Base-by-base conservation (phyloP, 2,888 invertebrate species). In the Drosophila anceps region DNA sequence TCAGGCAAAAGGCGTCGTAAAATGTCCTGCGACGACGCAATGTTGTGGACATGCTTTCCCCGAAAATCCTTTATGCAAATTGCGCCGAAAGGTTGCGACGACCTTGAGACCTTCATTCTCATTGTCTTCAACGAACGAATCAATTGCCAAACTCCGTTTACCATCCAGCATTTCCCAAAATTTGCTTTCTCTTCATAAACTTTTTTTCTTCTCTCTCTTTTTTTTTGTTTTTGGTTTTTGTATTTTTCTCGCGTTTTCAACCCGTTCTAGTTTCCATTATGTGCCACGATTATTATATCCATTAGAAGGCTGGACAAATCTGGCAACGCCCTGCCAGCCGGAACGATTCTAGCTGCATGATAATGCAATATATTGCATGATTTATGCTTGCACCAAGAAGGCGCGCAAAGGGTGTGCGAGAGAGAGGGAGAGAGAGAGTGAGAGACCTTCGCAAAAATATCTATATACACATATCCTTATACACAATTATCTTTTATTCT, bases 311-410 rank as follows among this genome's bases (percentile, higher is more conserved):
- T 72, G 74, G 61, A 81, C 81, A 85, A 83, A 83, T 83, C 85
- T 70, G 66, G 73, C 68, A 69, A 48, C 54, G 66, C 43, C 35
- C 61, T 69, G 71, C 55, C 69, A 69, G 61, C 43, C 46, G 43
- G 67, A 37, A 65, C 57, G 39, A 39, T 72, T 18, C 55, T 44
- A 31, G 53, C 67, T 67, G 72, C 46, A 86, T 90, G 89, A 89
- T 90, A 88, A 90, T 87, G 90, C 88, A 89, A 89, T 89, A 90
- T 90, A 89, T 80, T 83, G 83, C 89, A 89, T 90, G 89, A 90
- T 90, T 90, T 89, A 89, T 90, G 84, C 76, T 69, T 53, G 67
- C 55, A 72, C 60, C 59, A 68, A 13, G 31, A 12, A 7, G 15
- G n/a, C n/a, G 29, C 29, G 18, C n/a, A 41, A 20, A 20, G 41